A percentile compares a stretch with the other conserved stretches of the same genome.
phyloP scores from a whole-genome alignment of 2,888 invertebrate genomes.

The Phrixothrix hirtus region DNA sequence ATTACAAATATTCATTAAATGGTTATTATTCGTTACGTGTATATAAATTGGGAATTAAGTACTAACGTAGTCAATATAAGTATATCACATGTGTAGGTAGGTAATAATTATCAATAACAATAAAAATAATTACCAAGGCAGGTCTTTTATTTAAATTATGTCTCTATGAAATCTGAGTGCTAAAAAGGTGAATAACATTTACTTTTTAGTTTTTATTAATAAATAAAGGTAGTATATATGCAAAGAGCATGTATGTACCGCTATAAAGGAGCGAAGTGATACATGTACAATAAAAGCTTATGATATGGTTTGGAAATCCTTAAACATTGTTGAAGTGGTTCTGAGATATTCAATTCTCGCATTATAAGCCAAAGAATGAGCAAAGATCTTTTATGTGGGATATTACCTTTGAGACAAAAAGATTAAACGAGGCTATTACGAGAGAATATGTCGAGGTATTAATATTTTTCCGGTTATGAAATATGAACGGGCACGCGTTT shows the following conservation, averaged over 20 bases:
- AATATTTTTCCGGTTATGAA: slow-evolving; percentile 48
- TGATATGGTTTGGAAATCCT: slow-evolving; percentile 14
- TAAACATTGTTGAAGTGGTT: slow-evolving; percentile 26
- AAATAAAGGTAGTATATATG: background rate
- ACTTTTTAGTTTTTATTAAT: background rate
- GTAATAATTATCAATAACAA: too few relatives aligned
- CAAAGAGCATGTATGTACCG: background rate
- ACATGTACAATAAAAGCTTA: slow-evolving; percentile 24
- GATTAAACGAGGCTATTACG: slow-evolving; percentile 37
- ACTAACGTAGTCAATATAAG: too few relatives aligned
- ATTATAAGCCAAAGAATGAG: slow-evolving; percentile 16
- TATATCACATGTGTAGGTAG: too few relatives aligned
- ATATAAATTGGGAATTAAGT: too few relatives aligned
- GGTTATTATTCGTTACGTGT: too few relatives aligned
- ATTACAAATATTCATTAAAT: too few relatives aligned
- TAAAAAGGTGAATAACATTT: background rate
- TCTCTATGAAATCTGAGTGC: too few relatives aligned
- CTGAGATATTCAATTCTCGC: slow-evolving; percentile 20
- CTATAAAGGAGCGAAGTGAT: slow-evolving; percentile 16
- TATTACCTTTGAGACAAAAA: slow-evolving; percentile 33
- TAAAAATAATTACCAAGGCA: too few relatives aligned
- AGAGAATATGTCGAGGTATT: slow-evolving; percentile 41
- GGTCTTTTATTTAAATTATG: too few relatives aligned
- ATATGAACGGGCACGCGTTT: slow-evolving; percentile 48
- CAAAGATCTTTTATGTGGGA: slow-evolving; percentile 15